Percentiles rank a stretch among this genome's conserved stretches.
Conservation (phyloP, 2,113 vertebrate species). For the Picathartes gymnocephalus region DNA sequence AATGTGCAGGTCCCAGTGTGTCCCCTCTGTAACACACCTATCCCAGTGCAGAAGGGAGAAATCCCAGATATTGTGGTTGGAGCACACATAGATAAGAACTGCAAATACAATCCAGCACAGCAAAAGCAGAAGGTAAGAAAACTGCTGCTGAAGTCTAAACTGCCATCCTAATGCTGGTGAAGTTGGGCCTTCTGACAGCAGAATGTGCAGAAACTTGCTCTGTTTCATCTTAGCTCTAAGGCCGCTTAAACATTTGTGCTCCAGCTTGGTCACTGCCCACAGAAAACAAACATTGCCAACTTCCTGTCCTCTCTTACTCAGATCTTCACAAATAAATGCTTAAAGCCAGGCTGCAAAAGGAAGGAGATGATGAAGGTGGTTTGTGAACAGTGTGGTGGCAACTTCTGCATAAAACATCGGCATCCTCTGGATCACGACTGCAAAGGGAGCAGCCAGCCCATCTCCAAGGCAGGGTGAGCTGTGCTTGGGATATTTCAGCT, state of each 20-base stretch:
- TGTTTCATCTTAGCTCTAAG: background rate
- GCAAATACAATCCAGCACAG: conserved; percentile 78
- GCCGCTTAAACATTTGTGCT: rapidly evolving
- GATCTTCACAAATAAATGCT: conserved; percentile 88
- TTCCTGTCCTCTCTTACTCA: conserved; percentile 22
- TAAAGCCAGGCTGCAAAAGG: conserved; percentile 86
- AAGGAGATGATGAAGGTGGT: conserved; percentile 87
- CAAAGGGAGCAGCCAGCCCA: conserved; percentile 48
- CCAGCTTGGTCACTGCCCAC: background rate
- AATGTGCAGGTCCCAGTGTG: conserved; percentile 91
- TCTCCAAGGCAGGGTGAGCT: conserved; percentile 79
- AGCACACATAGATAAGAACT: conserved; percentile 87
- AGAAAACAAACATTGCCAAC: background rate
- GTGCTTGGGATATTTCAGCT: background rate
- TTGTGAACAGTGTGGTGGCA: conserved; percentile 84
- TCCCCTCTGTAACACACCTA: conserved; percentile 82
- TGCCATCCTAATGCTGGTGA: background rate
- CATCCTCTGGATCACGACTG: conserved; percentile 90
- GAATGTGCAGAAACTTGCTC: background rate
- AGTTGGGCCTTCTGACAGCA: background rate
- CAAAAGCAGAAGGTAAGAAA: conserved; percentile 81
- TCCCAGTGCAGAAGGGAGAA: conserved; percentile 85
- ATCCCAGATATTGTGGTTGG: conserved; percentile 87
- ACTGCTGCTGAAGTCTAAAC: background rate
- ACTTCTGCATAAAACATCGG: conserved; percentile 91